Conservation (phyloP, 2,797 vertebrate genomes). For the Eleutherodactylus coqui region DNA sequence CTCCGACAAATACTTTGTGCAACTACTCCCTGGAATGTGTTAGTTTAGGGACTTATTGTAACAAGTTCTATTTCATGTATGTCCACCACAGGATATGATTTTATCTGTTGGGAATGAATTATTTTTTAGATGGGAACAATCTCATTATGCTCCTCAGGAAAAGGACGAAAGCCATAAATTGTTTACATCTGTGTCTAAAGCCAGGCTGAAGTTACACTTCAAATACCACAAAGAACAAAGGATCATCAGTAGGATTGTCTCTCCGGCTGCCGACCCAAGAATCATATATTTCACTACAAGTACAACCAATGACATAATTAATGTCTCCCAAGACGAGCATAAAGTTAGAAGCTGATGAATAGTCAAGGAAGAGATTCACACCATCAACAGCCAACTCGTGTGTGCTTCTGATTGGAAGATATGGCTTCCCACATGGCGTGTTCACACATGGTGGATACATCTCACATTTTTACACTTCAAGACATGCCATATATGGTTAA, state of each 20-base stretch:
- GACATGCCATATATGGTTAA: no score
- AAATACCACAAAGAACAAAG: neutral
- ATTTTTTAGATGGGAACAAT: slow-evolving; percentile 45
- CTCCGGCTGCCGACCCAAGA: neutral
- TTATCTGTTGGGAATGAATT: slow-evolving; percentile 55
- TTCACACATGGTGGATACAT: neutral
- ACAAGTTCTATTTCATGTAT: slow-evolving; percentile 50
- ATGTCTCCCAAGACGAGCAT: neutral
- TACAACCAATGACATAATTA: neutral
- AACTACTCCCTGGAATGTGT: slow-evolving; percentile 48
- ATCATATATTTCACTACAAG: neutral
- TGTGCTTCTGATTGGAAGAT: neutral
- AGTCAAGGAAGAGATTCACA: neutral
- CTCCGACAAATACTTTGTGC: slow-evolving; percentile 36
- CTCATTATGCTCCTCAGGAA: slow-evolving; percentile 37
- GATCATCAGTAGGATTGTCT: neutral
- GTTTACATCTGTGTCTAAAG: slow-evolving; percentile 44
- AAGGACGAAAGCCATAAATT: slow-evolving; percentile 54
- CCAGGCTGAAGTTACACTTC: neutral
- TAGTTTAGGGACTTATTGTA: slow-evolving; percentile 44
- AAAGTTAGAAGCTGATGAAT: neutral
- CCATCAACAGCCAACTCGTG: neutral
- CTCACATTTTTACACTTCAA: no score
- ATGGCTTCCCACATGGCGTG: neutral
- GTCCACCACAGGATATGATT: slow-evolving; percentile 58